phyloP scores from a whole-genome alignment of 2,888 invertebrate genomes.

The Cryptosula pallasiana region DNA sequence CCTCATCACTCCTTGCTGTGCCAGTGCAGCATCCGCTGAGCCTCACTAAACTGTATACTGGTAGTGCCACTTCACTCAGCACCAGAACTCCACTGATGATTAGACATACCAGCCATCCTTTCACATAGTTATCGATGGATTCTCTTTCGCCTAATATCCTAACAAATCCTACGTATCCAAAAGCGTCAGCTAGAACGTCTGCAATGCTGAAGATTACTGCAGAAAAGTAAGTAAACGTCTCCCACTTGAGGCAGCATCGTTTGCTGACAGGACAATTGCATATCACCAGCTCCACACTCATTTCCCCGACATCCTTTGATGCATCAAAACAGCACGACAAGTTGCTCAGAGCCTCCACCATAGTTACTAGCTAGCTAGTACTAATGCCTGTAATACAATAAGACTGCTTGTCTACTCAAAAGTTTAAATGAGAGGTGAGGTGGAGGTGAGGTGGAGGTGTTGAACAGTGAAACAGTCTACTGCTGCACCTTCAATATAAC shows the following conservation, averaged over 20 bases:
- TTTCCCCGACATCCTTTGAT: slow-evolving; percentile 12
- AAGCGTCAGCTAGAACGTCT: slow-evolving; percentile 7
- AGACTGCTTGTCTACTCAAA: too few species aligned
- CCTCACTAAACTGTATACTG: background rate
- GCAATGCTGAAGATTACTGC: background rate
- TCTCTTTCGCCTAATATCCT: background rate
- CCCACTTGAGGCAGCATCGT: slow-evolving; percentile 11
- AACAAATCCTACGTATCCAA: background rate
- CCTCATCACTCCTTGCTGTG: background rate
- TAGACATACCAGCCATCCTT: background rate
- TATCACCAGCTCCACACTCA: slow-evolving; percentile 6
- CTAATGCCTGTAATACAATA: too few species aligned
- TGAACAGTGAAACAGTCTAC: too few species aligned
- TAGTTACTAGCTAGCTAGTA: too few species aligned
- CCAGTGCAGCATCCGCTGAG: background rate
- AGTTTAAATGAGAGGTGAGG: too few species aligned
- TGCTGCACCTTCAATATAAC: too few species aligned
- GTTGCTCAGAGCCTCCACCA: background rate
- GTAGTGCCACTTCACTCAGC: background rate
- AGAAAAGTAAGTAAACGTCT: background rate
- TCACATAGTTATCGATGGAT: background rate
- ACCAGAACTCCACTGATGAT: background rate
- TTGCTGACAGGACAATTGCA: slow-evolving; percentile 6
- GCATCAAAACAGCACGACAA: slow-evolving; percentile 17
- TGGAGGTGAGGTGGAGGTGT: too few species aligned